Evolutionary conservation across 2,113 vertebrate genomes (phyloP), one percentile per base, ranked within the genome.

Genomic region (Phrynocephalus versicolor): DNA sequence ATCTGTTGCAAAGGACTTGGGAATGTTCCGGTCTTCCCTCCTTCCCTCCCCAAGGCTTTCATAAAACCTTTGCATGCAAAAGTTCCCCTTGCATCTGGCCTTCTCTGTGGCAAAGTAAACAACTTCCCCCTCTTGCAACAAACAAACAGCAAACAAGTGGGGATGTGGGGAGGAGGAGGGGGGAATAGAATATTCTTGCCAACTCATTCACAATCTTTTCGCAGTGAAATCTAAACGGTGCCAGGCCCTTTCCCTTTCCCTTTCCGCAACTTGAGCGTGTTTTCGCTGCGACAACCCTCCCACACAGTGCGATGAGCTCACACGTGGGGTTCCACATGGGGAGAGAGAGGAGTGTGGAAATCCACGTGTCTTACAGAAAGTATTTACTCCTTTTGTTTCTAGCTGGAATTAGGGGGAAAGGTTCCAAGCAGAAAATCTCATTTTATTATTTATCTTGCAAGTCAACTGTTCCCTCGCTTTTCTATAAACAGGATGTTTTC

Each of bases 321-420:
- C 75, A 74, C 19, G 71, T 27, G 0, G 21, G 10, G 58, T 35
- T 35, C 55, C 39, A 35, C 60, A 67, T 58, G 58, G 79, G 76
- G 57, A 73, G 35, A 73, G 35, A 88, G 23, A 71, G 82, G 0
- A 1, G 81, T 82, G 85, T 92, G 81, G 91, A 94, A 94, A 93
- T 93, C 85, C 89, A 91, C 82, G 88, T 92, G 89, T 87, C 81
- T 76, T 67, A 87, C 87, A 71, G 71, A n/a, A 25, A 73, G 89
- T 91, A 93, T 94, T 93, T 27, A 13, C 93, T 92, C 90, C 86
- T 89, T 93, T 93, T 94, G 90, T 93, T 93, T 92, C 92, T 84
- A 85, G 90, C 70, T 88, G 62, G 69, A 74, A 78, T 77, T 67
- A 86, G 81, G 84, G 79, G 64, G 75, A 89, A 87, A 91, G 81